Evolutionary conservation across 2,113 vertebrate genomes (phyloP).

Genomic region (Chloropsis cyanopogon): DNA sequence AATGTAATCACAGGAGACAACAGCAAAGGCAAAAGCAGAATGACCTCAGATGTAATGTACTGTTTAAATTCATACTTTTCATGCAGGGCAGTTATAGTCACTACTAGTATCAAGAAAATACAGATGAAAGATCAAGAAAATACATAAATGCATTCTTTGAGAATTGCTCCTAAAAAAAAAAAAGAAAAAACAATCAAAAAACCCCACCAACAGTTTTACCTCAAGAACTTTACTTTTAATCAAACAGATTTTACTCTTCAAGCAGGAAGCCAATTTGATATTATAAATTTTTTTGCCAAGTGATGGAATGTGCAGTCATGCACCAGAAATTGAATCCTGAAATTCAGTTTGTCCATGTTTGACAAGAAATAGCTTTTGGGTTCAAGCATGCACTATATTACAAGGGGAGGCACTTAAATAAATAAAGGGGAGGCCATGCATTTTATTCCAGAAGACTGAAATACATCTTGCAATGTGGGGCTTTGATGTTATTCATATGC

Average conservation of each 20-base stretch:
- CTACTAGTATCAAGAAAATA: not conserved
- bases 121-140: conserved; percentile 2
- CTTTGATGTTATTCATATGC: conserved; percentile 77
- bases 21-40: conserved; percentile 2
- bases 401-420: conserved; percentile 14
- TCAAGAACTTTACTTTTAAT: conserved; percentile 20
- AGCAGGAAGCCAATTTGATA: conserved; percentile 37
- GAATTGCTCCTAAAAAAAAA: not conserved
- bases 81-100: not conserved
- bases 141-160: not conserved
- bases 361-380: conserved; percentile 15
- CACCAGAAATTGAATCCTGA: not conserved
- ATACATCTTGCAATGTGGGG: conserved; percentile 52
- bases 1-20: not conserved
- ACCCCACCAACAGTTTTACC: not conserved
- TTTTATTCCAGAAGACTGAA: conserved; percentile 63
- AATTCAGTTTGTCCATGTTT: conserved; percentile 3
- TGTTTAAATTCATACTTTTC: conserved; percentile 4
- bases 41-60: not conserved
- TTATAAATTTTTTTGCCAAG: conserved; percentile 47
- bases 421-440: conserved; percentile 1
- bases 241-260: conserved; percentile 9
- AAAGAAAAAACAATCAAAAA: not conserved
- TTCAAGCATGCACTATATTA: not conserved
- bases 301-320: conserved; percentile 41